Evolutionary conservation across 2,113 vertebrate species (phyloP).

Genomic region (Lutjanus erythropterus): DNA sequence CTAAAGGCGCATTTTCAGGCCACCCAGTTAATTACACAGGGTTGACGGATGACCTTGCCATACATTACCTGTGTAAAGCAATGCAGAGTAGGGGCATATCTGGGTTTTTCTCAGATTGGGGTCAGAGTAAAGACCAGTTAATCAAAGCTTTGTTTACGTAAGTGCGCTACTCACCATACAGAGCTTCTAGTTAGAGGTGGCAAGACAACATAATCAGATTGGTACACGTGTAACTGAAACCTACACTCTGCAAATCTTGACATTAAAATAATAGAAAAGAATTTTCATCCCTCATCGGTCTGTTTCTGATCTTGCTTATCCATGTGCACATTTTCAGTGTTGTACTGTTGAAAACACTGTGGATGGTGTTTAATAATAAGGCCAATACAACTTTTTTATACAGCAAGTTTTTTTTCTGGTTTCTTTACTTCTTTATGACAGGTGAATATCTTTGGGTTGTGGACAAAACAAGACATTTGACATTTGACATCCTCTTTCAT

Average conservation of each 20-base stretch:
- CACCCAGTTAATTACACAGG: constrained; percentile 75
- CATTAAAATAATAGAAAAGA: constrained; percentile 14
- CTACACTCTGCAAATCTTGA: constrained; percentile 25
- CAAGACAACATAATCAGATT: constrained; percentile 24
- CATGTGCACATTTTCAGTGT: constrained; percentile 3
- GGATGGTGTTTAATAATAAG: neutral
- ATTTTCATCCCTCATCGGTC: neutral
- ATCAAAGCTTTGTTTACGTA: constrained; percentile 69
- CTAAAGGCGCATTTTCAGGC: constrained; percentile 71
- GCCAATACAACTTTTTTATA: neutral
- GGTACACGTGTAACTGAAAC: constrained; percentile 14
- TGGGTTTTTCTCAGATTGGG: constrained; percentile 62
- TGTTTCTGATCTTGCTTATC: neutral
- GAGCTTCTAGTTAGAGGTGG: constrained; percentile 8
- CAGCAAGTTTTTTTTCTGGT: too few relatives aligned
- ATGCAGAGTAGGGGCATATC: constrained; percentile 46
- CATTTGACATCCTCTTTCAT: too few relatives aligned
- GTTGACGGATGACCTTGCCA: constrained; percentile 72
- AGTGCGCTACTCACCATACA: neutral
- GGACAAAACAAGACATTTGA: too few relatives aligned
- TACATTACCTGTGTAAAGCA: constrained; percentile 70
- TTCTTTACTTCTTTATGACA: too few relatives aligned
- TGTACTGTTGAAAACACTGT: neutral
- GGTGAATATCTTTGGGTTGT: too few relatives aligned
- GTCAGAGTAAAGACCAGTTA: constrained; percentile 69